Base-by-base conservation (phyloP, 2,888 invertebrate species). In the Rhagonycha fulva region DNA sequence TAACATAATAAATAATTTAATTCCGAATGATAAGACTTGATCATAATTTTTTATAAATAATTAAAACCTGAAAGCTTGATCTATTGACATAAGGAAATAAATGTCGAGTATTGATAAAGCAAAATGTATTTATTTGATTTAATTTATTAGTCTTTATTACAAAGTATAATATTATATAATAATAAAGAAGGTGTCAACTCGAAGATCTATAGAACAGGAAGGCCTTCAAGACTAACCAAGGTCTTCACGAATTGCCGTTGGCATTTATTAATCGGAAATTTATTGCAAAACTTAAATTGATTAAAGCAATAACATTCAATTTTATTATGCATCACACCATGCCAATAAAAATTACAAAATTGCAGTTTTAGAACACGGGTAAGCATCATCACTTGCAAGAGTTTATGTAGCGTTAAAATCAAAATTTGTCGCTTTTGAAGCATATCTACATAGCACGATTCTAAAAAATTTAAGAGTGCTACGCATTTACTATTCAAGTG, bases 211-310 rank as follows among this genome's bases (percentile, higher is more conserved):
- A 78, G 75, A 80, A 77, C 80, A 82, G 82, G 81, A 82, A 82
- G 79, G 80, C 82, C 81, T 81, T 82, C 80, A 66, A 69, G 78
- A 77, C 78, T 78, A 81, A 77, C 78, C 80, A 81, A 82, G 82
- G 82, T 82, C 79, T 80, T 79, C 80, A 82, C 81, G 81, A 79
- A 74, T 78, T 68, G 78, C 81, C 81, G 74, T 63, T 72, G 75
- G 81, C 24, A 23, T n/a, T 66, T 66, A 66, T 68, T 68, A 68
- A 14, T 32, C 28, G 28, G 14, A 30, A 14, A 68, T 68, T 68
- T 68, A 66, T 68, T 28, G 9, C 30, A 30, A 28, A 68, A 47
- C 47, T 2, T 47, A 47, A 47, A 47, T 47, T 47, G 47, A 47
- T 47, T 47, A 47, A 47, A 47, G 47, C 47, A 47, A 47, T 47